Evolutionary conservation across 2,113 vertebrate species (phyloP), one percentile per base, ranked within the genome.

Genomic region (Strigops habroptila): DNA sequence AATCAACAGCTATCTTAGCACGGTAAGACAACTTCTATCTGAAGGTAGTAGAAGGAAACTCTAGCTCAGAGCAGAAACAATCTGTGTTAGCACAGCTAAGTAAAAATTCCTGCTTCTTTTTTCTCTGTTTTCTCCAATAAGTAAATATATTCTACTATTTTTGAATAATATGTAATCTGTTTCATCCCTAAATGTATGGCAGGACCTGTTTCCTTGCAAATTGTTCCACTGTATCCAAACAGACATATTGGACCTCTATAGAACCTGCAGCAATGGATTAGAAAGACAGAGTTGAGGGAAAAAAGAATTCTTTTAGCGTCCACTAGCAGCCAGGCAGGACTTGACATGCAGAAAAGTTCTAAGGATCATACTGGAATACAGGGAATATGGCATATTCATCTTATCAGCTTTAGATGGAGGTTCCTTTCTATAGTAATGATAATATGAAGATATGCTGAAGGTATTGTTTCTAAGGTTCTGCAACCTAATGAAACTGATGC

Each of bases 181-280:
- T 90, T 70, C 39, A 62, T 52, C 5, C 9, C 8, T 64, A 0
- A 53, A 12, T 0, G 0, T 55, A 22, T 23, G 17, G 7, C 7
- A 81, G 6, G 14, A 27, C 10, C 27, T 28, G 1, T 31, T 75
- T 65, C 24, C 7, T 59, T 63, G 7, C 7, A 21, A 62, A 71
- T 43, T 44, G 5, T 28, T 82, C 27, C 10, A 39, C 9, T 59
- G 4, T 39, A 85, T 63, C 11, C 48, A 82, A 62, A 92, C n/a
- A 27, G n/a, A 17, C 27, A 12, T n/a, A 67, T 2, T 75, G 1
- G 22, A 5, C 13, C 18, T 67, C 16, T 28, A 37, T 4, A 53
- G 3, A 44, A 64, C 12, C 18, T 55, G 23, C 25, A 64, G 18
- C 39, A 69, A 44, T 3, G 23, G 31, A 7, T 33, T 52, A 44